Conservation (phyloP, 2,113 vertebrate genomes). For the Nanger granti region DNA sequence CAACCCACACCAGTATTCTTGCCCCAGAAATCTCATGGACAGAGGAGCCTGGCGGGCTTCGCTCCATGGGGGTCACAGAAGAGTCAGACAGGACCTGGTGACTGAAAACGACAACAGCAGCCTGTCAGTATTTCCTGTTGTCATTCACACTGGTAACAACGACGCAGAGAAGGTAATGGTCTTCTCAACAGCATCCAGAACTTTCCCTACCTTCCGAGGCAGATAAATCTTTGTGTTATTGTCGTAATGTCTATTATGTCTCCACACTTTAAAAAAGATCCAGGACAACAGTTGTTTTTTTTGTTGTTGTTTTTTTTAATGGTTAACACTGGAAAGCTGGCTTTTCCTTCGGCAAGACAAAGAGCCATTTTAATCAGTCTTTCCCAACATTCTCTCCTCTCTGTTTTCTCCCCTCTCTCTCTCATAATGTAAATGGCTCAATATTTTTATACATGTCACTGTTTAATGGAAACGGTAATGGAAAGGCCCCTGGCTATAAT, state of each 20-base stretch:
- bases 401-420: neutral
- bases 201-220: neutral
- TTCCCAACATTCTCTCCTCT: too few species aligned
- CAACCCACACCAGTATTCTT: neutral
- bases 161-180: neutral
- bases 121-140: neutral
- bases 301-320: neutral
- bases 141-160: neutral
- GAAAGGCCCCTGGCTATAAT: neutral
- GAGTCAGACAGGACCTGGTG: neutral
- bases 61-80: neutral
- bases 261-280: neutral
- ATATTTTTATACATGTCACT: neutral
- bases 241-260: neutral
- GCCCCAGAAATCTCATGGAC: neutral
- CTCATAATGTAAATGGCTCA: neutral
- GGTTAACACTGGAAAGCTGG: neutral
- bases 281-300: neutral
- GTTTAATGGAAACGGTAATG: neutral
- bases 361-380: neutral
- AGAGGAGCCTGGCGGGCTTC: neutral
- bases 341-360: neutral
- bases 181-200: neutral
- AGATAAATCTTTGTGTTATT: neutral
- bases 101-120: rapidly evolving